Evolutionary conservation across 2,888 invertebrate genomes (phyloP).

Genomic region (Linyphia triangularis): DNA sequence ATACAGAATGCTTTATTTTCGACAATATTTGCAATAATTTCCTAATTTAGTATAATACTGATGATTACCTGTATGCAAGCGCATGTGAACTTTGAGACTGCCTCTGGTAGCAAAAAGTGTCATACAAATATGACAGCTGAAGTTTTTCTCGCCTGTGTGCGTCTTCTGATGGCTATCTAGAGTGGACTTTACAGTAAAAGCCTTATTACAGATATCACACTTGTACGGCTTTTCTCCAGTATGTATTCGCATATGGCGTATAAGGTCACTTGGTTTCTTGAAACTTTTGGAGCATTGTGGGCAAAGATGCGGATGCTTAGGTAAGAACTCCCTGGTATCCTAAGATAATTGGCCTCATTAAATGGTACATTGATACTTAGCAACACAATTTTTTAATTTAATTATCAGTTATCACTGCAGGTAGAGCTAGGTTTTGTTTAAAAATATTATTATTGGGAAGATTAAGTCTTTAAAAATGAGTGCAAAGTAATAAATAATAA

Average conservation of each 20-base stretch:
- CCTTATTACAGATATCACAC: slow-evolving; percentile 79
- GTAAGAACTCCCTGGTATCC: slow-evolving; percentile 73
- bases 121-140: slow-evolving; percentile 79
- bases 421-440: no score
- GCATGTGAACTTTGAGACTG: slow-evolving; percentile 80
- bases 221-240: slow-evolving; percentile 82
- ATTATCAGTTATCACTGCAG: no score
- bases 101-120: slow-evolving; percentile 81
- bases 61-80: slow-evolving; percentile 79
- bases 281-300: slow-evolving; percentile 80
- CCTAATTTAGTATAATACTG: no score
- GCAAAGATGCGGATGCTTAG: slow-evolving; percentile 79
- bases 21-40: no score
- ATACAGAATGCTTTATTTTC: no score
- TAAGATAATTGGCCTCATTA: no score
- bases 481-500: no score
- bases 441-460: not conserved
- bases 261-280: slow-evolving; percentile 81
- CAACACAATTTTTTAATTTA: no score
- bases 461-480: not conserved
- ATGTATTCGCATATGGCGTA: slow-evolving; percentile 81
- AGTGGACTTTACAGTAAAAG: slow-evolving; percentile 77
- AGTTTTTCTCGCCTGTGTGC: slow-evolving; percentile 81
- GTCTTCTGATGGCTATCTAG: slow-evolving; percentile 81
- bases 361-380: no score